phyloP scores from a whole-genome alignment of 1,140 invertebrate species.

The Palaemon carinicauda region DNA sequence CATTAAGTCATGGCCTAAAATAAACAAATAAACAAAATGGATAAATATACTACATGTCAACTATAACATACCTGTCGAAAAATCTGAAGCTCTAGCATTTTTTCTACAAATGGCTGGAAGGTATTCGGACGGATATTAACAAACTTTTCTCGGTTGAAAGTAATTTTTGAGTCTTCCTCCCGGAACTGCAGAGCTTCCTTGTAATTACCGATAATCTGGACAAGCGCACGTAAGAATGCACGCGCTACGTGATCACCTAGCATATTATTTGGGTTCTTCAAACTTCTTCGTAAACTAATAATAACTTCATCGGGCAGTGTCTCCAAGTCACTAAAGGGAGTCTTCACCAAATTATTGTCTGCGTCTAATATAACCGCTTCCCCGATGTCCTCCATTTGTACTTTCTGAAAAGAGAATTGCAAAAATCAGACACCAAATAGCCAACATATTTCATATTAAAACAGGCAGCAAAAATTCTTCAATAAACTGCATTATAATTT shows the following conservation, averaged over 20 bases:
- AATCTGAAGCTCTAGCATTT: slow-evolving; percentile 92
- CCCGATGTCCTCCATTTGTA: slow-evolving; percentile 79
- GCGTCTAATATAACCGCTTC: slow-evolving; percentile 92
- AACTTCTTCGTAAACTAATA: slow-evolving; percentile 74
- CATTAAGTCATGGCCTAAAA: no score
- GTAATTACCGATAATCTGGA: slow-evolving; percentile 87
- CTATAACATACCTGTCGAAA: slow-evolving; percentile 82
- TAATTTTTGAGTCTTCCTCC: slow-evolving; percentile 82
- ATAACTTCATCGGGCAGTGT: slow-evolving; percentile 79
- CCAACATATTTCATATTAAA: neutral
- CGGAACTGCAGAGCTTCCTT: slow-evolving; percentile 86
- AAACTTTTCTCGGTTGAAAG: slow-evolving; percentile 86
- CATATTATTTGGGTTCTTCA: slow-evolving; percentile 72
- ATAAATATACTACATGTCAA: neutral
- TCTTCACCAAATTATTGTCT: slow-evolving; percentile 83
- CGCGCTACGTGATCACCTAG: slow-evolving; percentile 89
- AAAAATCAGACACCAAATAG: no score
- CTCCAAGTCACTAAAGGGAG: slow-evolving; percentile 88
- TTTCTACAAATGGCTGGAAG: slow-evolving; percentile 86
- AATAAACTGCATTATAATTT: neutral
- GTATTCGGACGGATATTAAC: slow-evolving; percentile 80
- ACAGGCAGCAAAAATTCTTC: neutral
- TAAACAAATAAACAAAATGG: no score
- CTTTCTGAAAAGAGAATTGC: slow-evolving; percentile 71
- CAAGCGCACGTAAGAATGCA: slow-evolving; percentile 87